phyloP scores from a whole-genome alignment of 2,888 invertebrate genomes.

The Ganaspis brasiliensis region DNA sequence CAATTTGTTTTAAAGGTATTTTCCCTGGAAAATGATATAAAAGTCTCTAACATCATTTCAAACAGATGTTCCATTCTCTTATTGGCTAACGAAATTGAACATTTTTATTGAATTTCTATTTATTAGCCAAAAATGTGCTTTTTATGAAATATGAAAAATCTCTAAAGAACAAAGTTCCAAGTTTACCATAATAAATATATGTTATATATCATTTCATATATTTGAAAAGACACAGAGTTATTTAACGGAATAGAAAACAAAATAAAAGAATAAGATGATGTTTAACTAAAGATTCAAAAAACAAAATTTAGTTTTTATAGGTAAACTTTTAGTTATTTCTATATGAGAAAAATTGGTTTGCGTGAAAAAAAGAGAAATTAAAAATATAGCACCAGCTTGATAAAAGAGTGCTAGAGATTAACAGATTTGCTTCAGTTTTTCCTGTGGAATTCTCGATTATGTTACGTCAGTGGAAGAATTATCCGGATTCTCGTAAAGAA shows the following conservation, averaged over 20 bases:
- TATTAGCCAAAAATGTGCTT: background rate
- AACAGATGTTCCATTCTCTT: slow-evolving; percentile 8
- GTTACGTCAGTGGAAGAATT: slow-evolving; percentile 1
- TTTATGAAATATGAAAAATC: background rate
- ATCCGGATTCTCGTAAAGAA: background rate
- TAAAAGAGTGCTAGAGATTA: slow-evolving; percentile 5
- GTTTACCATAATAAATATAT: too few relatives aligned
- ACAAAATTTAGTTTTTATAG: too few relatives aligned
- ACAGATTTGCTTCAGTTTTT: slow-evolving; percentile 1
- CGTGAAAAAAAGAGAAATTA: background rate
- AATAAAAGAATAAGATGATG: too few relatives aligned
- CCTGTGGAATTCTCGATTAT: background rate
- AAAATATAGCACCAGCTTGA: slow-evolving; percentile 1
- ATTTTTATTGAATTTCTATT: background rate
- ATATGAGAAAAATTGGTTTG: too few relatives aligned
- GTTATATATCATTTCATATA: too few relatives aligned
- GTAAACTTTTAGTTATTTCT: too few relatives aligned
- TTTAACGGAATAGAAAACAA: too few relatives aligned
- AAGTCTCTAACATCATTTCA: slow-evolving; percentile 3
- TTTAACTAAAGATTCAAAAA: too few relatives aligned
- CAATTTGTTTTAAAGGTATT: slow-evolving; percentile 9
- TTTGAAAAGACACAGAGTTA: too few relatives aligned
- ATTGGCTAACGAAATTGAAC: slow-evolving; percentile 10
- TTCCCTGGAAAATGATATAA: slow-evolving; percentile 11
- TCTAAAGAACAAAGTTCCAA: background rate